These are phyloP conservation scores for Cricetomys ansorgei DNA, from an alignment of 2,113 vertebrate genomes.

Conservation along the genomic window DNA sequence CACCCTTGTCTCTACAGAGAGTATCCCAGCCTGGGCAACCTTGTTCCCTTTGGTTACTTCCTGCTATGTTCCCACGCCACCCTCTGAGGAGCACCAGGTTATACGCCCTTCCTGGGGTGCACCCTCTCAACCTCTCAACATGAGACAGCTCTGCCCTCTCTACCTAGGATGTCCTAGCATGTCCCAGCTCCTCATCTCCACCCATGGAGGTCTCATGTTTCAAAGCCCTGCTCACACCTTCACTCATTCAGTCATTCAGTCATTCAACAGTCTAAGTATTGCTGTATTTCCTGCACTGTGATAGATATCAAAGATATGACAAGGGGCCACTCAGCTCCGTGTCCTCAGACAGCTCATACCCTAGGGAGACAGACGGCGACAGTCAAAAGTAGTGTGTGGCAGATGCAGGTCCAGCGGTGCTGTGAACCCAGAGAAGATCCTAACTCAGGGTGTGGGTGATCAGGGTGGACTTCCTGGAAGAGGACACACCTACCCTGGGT, in stretches of 20 bases:
- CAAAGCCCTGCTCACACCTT: neutral
- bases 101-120: neutral
- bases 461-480: slow-evolving; percentile 15
- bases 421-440: neutral
- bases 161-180: neutral
- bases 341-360: neutral
- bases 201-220: neutral
- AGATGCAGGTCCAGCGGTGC: neutral
- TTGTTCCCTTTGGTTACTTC: neutral
- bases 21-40: neutral
- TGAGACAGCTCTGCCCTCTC: neutral
- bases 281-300: no score
- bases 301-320: no score
- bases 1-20: neutral
- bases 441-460: neutral
- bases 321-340: neutral
- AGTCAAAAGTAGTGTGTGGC: neutral
- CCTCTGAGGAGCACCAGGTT: neutral
- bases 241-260: neutral
- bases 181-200: neutral
- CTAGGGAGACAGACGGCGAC: neutral
- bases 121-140: neutral
- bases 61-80: neutral
- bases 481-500: neutral
- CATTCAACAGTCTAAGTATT: neutral